Evolutionary conservation across 2,113 vertebrate genomes (phyloP).

Genomic region (Harpagus bidentatus): DNA sequence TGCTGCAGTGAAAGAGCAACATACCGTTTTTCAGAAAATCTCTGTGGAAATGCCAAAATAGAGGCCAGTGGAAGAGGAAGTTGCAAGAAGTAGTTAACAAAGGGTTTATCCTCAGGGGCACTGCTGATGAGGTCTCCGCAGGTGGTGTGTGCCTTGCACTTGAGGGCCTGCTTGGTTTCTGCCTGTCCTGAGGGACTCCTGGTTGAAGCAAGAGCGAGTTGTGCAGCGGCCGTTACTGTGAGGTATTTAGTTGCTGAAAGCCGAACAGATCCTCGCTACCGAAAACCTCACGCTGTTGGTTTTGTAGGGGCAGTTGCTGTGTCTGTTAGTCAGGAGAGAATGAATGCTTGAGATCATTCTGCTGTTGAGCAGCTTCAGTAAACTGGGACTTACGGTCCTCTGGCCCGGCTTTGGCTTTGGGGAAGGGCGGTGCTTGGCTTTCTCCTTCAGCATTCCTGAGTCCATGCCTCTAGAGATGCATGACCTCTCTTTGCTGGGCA

Average conservation of each 20-base stretch:
- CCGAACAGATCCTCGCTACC: accelerated
- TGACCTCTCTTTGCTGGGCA: neutral
- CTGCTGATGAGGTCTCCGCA: neutral
- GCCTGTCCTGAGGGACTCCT: neutral
- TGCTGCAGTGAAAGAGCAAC: neutral
- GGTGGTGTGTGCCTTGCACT: neutral
- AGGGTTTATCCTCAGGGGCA: neutral
- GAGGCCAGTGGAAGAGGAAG: neutral
- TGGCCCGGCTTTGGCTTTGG: accelerated
- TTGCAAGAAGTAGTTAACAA: neutral
- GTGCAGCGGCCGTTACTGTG: accelerated
- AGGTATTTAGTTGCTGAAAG: neutral
- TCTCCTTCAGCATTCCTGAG: neutral
- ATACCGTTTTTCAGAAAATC: neutral
- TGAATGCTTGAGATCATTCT: neutral
- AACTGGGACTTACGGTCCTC: neutral
- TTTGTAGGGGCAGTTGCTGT: neutral
- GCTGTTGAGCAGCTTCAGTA: neutral
- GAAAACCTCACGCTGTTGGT: neutral
- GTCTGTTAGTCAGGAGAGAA: neutral
- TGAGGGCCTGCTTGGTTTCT: neutral
- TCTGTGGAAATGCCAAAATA: neutral
- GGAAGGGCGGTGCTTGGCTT: neutral
- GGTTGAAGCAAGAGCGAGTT: neutral
- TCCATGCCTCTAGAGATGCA: accelerated